Evolutionary conservation across 2,113 vertebrate genomes (phyloP).

Genomic region (Calypte anna): DNA sequence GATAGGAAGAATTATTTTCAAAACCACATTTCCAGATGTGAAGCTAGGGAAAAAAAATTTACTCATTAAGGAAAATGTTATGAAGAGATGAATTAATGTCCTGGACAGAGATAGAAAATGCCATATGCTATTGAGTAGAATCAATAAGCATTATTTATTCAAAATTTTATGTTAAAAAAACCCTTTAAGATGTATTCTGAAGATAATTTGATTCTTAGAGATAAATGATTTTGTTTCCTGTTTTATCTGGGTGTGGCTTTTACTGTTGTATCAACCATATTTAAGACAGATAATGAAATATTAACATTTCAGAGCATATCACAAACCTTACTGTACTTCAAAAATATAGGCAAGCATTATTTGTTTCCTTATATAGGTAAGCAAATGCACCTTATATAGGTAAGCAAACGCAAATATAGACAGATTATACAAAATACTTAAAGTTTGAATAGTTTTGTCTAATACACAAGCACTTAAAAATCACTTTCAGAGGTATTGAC

Average conservation of each 20-base stretch:
- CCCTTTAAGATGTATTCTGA: background rate
- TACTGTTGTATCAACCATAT: background rate
- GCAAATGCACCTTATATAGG: background rate
- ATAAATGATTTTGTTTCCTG: background rate
- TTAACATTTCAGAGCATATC: background rate
- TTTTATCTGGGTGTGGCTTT: background rate
- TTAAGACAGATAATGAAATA: background rate
- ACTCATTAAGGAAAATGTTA: background rate
- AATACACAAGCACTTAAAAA: background rate
- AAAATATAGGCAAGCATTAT: background rate
- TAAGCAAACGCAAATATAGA: background rate
- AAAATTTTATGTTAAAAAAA: background rate
- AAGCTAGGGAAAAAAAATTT: background rate
- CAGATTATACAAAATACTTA: background rate
- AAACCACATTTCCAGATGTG: background rate
- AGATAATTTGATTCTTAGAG: background rate
- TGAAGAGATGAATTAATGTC: background rate
- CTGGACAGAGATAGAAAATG: background rate
- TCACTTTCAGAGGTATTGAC: background rate
- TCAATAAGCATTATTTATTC: background rate
- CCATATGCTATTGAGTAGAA: background rate
- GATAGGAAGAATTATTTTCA: slow-evolving; percentile 19
- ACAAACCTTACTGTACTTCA: background rate
- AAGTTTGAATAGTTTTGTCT: background rate
- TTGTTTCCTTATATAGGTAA: background rate